A percentile compares a stretch with the other conserved stretches of the same genome.
phyloP scores from a whole-genome alignment of 2,888 invertebrate genomes.

The Nephrotoma flavescens region DNA sequence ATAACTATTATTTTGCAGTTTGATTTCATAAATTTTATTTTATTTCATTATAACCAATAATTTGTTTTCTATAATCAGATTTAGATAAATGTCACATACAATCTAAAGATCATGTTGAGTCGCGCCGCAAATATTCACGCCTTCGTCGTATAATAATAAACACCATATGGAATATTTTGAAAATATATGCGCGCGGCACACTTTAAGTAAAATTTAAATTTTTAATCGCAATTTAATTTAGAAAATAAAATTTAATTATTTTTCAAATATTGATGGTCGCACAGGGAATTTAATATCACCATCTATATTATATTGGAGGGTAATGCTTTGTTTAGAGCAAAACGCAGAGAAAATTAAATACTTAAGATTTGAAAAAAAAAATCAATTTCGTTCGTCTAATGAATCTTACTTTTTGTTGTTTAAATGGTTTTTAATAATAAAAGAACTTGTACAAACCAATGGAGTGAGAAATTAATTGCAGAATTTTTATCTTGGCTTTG shows the following conservation, averaged over 20 bases:
- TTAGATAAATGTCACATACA: not conserved
- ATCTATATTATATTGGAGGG: not conserved
- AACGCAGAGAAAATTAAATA: not conserved
- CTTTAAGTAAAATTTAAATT: not conserved
- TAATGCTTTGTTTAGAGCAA: not conserved
- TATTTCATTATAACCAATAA: not conserved
- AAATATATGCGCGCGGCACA: not conserved
- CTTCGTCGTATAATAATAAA: not conserved
- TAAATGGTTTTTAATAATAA: not conserved
- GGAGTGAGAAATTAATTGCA: not conserved
- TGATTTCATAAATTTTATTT: not conserved
- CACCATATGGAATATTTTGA: not conserved
- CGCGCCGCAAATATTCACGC: not conserved
- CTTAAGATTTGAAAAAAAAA: not conserved
- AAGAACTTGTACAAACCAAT: not conserved
- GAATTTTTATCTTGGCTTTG: not conserved
- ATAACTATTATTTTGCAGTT: not conserved
- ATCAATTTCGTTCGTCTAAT: not conserved
- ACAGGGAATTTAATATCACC: not conserved
- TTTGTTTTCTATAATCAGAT: not conserved
- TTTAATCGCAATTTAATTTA: not conserved
- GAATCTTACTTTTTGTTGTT: not conserved
- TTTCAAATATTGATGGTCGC: not conserved
- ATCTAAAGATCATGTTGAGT: not conserved
- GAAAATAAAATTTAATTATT: not conserved